Evolutionary conservation across 2,797 vertebrate genomes (phyloP).

Genomic region (Eupleurogrammus muticus): DNA sequence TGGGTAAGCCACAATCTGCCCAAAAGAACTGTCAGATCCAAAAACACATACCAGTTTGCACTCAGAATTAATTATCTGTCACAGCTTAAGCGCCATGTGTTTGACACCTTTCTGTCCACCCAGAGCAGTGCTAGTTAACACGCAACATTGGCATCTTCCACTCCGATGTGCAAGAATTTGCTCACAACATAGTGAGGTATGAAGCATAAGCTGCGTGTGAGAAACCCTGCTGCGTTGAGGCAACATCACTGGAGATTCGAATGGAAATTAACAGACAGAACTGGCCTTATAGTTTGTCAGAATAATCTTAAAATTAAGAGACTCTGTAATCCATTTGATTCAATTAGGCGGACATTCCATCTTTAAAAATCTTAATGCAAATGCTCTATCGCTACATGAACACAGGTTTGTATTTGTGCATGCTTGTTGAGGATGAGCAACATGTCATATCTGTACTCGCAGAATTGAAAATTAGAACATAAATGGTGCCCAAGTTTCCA

Average conservation of each 20-base stretch:
- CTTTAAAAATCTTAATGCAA: slow-evolving; percentile 21
- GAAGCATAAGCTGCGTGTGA: neutral
- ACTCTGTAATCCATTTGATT: slow-evolving; percentile 22
- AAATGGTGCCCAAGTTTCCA: slow-evolving; percentile 32
- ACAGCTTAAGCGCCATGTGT: neutral
- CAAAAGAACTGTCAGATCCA: slow-evolving; percentile 11
- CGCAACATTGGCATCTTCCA: neutral
- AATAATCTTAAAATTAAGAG: slow-evolving; percentile 6
- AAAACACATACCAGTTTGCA: slow-evolving; percentile 8
- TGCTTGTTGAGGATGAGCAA: slow-evolving; percentile 33
- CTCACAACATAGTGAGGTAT: neutral
- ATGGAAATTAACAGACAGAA: neutral
- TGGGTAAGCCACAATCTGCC: neutral
- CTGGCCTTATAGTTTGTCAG: neutral
- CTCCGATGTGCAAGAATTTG: neutral
- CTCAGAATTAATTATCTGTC: neutral
- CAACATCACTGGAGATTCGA: neutral
- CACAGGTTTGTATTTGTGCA: slow-evolving; percentile 12
- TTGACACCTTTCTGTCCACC: neutral
- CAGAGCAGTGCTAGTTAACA: neutral
- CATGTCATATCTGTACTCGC: slow-evolving; percentile 46
- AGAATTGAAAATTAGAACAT: slow-evolving; percentile 49
- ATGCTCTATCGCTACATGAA: slow-evolving; percentile 6
- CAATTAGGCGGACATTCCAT: slow-evolving; percentile 5
- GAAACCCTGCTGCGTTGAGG: neutral